Evolutionary conservation across 2,888 invertebrate genomes (phyloP).

Genomic region (Chouioia cunea): DNA sequence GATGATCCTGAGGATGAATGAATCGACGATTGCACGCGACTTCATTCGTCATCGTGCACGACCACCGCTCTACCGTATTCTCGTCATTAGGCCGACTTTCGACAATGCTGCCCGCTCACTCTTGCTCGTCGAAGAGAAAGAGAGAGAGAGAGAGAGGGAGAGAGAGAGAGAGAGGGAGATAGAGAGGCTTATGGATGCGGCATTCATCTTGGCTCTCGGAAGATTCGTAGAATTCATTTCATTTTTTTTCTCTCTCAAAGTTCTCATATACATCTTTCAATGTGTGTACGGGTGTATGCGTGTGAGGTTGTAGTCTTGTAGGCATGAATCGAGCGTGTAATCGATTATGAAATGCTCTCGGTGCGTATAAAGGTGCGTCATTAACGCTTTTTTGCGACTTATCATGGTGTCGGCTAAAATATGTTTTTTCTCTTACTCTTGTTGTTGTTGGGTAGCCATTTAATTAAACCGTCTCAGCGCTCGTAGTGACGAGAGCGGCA

Average conservation of each 20-base stretch:
- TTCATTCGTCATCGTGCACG: slow-evolving; percentile 40
- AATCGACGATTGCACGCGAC: slow-evolving; percentile 48
- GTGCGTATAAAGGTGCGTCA: no score
- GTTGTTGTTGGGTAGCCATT: slow-evolving; percentile 11
- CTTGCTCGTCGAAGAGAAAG: slow-evolving; percentile 14
- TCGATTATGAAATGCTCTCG: no score
- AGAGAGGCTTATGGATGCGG: slow-evolving; percentile 49
- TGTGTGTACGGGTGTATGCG: no score
- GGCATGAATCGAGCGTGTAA: no score
- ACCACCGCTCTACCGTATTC: slow-evolving; percentile 20
- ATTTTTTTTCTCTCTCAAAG: slow-evolving; percentile 25
- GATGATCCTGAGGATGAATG: slow-evolving; percentile 29
- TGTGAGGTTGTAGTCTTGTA: no score
- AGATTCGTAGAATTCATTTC: slow-evolving; percentile 58
- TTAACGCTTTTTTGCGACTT: no score
- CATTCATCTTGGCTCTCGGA: slow-evolving; percentile 56
- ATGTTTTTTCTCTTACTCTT: neutral
- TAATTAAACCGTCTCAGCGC: slow-evolving; percentile 37
- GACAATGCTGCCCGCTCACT: neutral
- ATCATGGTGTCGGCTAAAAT: no score
- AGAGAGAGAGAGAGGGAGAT: neutral
- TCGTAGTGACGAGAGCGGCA: neutral
- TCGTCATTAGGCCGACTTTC: neutral
- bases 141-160: neutral
- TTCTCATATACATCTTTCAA: no score